phyloP scores from a whole-genome alignment of 1,140 invertebrate genomes.

The Meloidogyne exigua region DNA sequence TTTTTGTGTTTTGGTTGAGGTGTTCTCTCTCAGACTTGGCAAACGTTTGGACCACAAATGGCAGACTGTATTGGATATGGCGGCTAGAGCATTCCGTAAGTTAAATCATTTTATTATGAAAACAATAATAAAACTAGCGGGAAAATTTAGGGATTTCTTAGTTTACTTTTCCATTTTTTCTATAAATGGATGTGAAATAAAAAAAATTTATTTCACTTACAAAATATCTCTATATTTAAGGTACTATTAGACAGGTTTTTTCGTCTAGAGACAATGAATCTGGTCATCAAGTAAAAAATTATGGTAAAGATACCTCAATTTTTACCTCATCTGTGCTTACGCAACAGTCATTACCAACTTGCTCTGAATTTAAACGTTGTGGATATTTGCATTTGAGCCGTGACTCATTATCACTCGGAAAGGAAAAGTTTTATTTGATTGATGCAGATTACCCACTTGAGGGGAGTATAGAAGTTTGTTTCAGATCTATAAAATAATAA shows the following conservation, averaged over 20 bases:
- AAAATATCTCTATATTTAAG: background rate
- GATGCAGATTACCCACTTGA: conserved; percentile 28
- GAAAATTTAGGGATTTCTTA: background rate
- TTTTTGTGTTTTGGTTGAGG: conserved; percentile 25
- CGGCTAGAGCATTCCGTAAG: conserved; percentile 22
- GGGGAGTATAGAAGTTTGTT: conserved; percentile 17
- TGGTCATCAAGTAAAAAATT: background rate
- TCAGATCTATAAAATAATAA: background rate
- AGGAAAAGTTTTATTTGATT: conserved; percentile 12
- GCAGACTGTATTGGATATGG: conserved; percentile 16
- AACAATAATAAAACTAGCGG: too few relatives aligned
- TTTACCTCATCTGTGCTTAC: background rate
- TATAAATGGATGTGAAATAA: too few relatives aligned
- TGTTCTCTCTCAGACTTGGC: conserved; percentile 14
- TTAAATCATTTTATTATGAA: background rate
- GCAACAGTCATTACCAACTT: background rate
- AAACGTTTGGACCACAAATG: conserved; percentile 25
- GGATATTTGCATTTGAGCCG: conserved; percentile 22
- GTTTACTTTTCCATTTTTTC: too few relatives aligned
- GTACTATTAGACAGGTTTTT: background rate
- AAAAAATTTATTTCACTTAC: too few relatives aligned
- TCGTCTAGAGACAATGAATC: background rate
- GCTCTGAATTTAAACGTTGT: conserved; percentile 17
- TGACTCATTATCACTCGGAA: background rate
- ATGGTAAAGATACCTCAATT: background rate